These are phyloP conservation scores for Phorcus lineatus DNA, from an alignment of 2,888 invertebrate species.

Conservation along the genomic window DNA sequence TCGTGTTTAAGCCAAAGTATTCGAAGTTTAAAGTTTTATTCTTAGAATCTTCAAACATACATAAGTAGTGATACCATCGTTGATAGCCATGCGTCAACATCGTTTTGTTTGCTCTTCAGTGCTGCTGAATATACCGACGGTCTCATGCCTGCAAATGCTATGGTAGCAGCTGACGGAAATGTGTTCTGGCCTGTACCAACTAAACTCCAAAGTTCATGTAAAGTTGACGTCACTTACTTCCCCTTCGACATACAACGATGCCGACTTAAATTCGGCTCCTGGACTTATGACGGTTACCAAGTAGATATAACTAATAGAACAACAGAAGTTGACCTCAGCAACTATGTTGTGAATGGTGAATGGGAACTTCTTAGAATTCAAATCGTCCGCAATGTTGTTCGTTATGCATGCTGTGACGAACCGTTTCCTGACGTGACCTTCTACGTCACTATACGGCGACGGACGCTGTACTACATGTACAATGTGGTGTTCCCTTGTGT, in stretches of 20 bases:
- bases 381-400: constrained; percentile 69
- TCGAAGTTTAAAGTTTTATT: too few relatives aligned
- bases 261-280: constrained; percentile 78
- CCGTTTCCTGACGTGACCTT: constrained; percentile 74
- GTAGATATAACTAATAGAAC: constrained; percentile 49
- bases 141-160: constrained; percentile 79
- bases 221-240: constrained; percentile 79
- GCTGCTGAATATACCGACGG: constrained; percentile 79
- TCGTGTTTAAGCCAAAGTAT: too few relatives aligned
- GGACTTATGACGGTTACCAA: constrained; percentile 78
- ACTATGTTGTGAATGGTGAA: constrained; percentile 73
- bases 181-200: constrained; percentile 80
- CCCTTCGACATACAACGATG: constrained; percentile 79
- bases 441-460: constrained; percentile 77
- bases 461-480: constrained; percentile 78
- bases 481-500: constrained; percentile 80
- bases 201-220: constrained; percentile 79
- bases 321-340: constrained; percentile 68
- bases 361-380: constrained; percentile 69
- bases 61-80: too few relatives aligned
- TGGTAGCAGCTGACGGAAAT: constrained; percentile 78
- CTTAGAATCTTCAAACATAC: too few relatives aligned
- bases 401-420: constrained; percentile 71
- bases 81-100: too few relatives aligned
- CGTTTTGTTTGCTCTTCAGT: constrained; percentile 64